phyloP scores from a whole-genome alignment of 2,113 vertebrate species.

The Perca fluviatilis region DNA sequence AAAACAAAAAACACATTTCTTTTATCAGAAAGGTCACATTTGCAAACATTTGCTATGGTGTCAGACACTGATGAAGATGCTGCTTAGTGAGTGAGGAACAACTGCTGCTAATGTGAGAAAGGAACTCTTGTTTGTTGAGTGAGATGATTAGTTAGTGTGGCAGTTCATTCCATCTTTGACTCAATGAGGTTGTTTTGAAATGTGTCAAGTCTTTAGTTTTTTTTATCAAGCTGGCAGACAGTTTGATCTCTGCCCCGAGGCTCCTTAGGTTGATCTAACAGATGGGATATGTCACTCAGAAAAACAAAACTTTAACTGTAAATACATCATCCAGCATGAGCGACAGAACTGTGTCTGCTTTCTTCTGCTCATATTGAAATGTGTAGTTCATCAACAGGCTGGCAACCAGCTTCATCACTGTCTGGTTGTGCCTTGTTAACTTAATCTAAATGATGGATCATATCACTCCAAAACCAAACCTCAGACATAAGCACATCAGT shows the following conservation, averaged over 20 bases:
- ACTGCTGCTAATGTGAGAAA: conserved; percentile 8
- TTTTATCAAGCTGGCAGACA: conserved; percentile 11
- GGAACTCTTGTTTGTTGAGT: conserved; percentile 2
- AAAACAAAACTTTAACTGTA: neutral
- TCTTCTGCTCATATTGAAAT: neutral
- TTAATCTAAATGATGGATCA: conserved; percentile 44
- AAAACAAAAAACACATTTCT: neutral
- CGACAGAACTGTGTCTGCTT: neutral
- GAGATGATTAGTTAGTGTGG: neutral
- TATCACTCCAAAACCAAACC: conserved; percentile 30
- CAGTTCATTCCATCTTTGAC: conserved; percentile 3
- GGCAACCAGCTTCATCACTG: neutral
- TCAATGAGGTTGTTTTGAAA: conserved; percentile 15
- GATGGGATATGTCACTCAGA: conserved; percentile 1
- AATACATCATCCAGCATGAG: conserved; percentile 12
- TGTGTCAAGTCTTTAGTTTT: neutral
- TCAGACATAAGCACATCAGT: conserved; percentile 11
- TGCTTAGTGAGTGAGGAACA: neutral
- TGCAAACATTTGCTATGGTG: neutral
- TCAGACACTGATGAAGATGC: neutral
- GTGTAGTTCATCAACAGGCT: neutral
- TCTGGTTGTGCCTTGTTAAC: conserved; percentile 15
- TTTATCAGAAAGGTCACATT: conserved; percentile 4
- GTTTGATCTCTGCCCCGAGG: conserved; percentile 26
- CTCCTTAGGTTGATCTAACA: conserved; percentile 35